Conservation (phyloP, 2,113 vertebrate species). For the Conger conger region DNA sequence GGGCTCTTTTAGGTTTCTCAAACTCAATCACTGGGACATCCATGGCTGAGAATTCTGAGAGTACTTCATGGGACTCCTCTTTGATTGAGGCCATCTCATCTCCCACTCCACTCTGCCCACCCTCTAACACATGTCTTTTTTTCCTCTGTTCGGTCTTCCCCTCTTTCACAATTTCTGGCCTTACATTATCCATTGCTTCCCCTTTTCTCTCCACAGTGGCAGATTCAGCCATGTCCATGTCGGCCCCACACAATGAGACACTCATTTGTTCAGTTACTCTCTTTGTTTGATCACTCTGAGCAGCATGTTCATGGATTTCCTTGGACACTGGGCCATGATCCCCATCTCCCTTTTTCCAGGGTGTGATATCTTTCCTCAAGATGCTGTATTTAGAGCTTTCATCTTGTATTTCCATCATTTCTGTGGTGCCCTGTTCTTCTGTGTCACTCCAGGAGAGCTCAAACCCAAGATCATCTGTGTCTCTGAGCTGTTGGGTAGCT, state of each 20-base stretch:
- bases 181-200: constrained; percentile 5
- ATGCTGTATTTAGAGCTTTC: constrained; percentile 8
- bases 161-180: background rate
- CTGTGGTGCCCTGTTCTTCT: constrained; percentile 26
- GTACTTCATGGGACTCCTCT: background rate
- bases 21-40: constrained; percentile 11
- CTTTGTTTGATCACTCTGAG: background rate
- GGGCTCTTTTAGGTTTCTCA: background rate
- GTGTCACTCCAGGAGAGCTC: background rate
- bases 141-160: constrained; percentile 6
- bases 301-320: background rate
- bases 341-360: constrained; percentile 1
- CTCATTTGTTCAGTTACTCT: constrained; percentile 13
- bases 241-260: background rate
- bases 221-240: background rate
- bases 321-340: background rate
- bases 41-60: background rate
- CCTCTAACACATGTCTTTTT: constrained; percentile 18
- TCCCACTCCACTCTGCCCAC: background rate
- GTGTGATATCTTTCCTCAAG: constrained; percentile 12
- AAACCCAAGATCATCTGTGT: constrained; percentile 12
- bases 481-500: background rate
- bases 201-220: background rate
- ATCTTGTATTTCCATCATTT: constrained; percentile 16
- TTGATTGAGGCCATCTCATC: constrained; percentile 6